phyloP scores from a whole-genome alignment of 2,888 invertebrate species.

The Brachyptera risi region DNA sequence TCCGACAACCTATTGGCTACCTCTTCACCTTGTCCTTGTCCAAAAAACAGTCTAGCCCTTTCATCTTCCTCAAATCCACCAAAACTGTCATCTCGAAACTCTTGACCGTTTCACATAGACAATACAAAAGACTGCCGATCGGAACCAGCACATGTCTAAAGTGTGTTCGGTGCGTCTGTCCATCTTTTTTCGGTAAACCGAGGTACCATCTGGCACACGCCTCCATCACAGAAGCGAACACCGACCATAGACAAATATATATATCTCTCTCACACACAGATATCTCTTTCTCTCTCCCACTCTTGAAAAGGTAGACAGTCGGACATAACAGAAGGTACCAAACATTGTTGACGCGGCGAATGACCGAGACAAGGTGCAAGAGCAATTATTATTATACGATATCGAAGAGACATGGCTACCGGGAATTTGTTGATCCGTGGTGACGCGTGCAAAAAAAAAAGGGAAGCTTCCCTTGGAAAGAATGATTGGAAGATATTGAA shows the following conservation, averaged over 20 bases:
- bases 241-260: no score
- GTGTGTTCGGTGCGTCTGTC: not conserved
- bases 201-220: constrained; percentile 25
- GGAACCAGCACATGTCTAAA: no score
- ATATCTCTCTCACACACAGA: no score
- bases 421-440: not conserved
- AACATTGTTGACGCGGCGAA: not conserved
- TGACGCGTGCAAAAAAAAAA: not conserved
- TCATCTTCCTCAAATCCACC: no score
- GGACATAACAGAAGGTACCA: constrained; percentile 6
- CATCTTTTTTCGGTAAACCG: constrained; percentile 14
- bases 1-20: not conserved
- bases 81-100: no score
- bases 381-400: constrained; percentile 5
- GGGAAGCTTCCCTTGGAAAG: not conserved
- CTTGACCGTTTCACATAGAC: no score
- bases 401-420: not conserved
- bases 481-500: no score
- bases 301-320: not conserved
- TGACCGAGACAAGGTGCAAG: constrained; percentile 7
- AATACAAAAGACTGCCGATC: no score
- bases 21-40: not conserved
- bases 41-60: not conserved
- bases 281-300: no score
- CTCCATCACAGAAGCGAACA: constrained; percentile 1